phyloP scores from a whole-genome alignment of 2,888 invertebrate species.

The Rotaria sp. region DNA sequence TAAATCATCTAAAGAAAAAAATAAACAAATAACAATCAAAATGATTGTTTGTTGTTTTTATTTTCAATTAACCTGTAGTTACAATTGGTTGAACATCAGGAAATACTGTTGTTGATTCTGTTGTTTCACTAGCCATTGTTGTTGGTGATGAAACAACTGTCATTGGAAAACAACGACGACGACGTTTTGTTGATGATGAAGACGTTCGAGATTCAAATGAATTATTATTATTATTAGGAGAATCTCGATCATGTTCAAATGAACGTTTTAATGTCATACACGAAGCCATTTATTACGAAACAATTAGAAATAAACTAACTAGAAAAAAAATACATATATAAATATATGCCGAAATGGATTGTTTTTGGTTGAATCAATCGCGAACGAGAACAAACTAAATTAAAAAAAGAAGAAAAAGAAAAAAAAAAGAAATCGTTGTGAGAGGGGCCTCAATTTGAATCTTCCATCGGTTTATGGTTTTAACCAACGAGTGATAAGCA shows the following conservation, averaged over 20 bases:
- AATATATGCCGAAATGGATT: not conserved
- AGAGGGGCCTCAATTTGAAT: not conserved
- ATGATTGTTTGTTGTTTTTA: not conserved
- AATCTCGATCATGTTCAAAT: not conserved
- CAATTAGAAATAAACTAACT: not conserved
- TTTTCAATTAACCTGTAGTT: not conserved
- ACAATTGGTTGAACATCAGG: slow-evolving; percentile 17
- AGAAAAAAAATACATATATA: not conserved
- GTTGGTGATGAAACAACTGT: not conserved
- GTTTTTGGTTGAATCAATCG: not conserved
- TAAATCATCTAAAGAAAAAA: not conserved
- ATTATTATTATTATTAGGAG: not conserved
- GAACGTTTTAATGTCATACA: slow-evolving; percentile 16
- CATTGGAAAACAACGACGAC: not conserved
- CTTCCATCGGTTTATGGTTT: not conserved
- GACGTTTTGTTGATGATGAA: not conserved
- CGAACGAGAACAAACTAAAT: not conserved
- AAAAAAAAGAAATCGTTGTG: not conserved
- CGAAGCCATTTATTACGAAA: not conserved
- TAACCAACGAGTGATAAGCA: not conserved
- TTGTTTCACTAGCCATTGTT: not conserved
- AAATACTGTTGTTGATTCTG: slow-evolving; percentile 7
- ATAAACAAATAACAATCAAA: not conserved
- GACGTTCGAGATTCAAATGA: slow-evolving; percentile 11
- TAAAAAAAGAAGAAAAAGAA: not conserved